Conservation (phyloP, 1,140 invertebrate genomes). For the Heliconius hermathena region DNA sequence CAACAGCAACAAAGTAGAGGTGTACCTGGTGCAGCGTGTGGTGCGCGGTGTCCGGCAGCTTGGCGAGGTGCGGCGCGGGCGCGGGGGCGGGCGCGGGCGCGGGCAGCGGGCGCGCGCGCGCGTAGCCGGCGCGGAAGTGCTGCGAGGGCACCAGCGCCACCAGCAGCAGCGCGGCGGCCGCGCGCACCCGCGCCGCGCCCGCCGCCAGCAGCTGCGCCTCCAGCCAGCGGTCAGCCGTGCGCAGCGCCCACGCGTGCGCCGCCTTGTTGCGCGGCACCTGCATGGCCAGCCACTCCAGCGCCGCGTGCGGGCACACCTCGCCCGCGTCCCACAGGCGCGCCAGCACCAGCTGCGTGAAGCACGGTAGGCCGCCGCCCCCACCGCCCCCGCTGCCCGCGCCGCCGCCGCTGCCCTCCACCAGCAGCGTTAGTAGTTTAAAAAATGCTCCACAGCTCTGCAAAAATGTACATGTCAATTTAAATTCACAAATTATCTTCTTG, state of each 20-base stretch:
- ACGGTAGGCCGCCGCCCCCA: conserved; percentile 89
- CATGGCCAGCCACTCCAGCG: conserved; percentile 94
- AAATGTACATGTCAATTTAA: background rate
- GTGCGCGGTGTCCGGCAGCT: conserved; percentile 86
- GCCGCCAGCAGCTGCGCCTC: conserved; percentile 94
- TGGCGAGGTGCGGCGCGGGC: conserved; percentile 66
- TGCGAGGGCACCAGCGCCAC: conserved; percentile 94
- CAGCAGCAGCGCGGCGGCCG: conserved; percentile 92
- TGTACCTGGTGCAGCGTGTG: conserved; percentile 88
- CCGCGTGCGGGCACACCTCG: conserved; percentile 93
- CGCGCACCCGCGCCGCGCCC: conserved; percentile 90
- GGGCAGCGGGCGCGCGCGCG: conserved; percentile 75
- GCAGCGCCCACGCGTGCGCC: conserved; percentile 93
- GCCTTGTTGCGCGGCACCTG: conserved; percentile 94
- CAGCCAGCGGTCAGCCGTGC: conserved; percentile 93
- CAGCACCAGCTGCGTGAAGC: conserved; percentile 94
- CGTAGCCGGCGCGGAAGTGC: conserved; percentile 93
- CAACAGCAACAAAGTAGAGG: too few relatives aligned
- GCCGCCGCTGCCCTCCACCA: conserved; percentile 88
- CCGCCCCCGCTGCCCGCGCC: conserved; percentile 81
- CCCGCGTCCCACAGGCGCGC: conserved; percentile 95
- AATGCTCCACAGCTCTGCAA: conserved; percentile 90
- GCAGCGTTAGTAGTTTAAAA: conserved; percentile 92
- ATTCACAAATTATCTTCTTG: background rate
- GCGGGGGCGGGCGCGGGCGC: conserved; percentile 54